Percentiles rank a stretch among this genome's conserved stretches.
These are phyloP conservation scores for Chelon labrosus DNA, from an alignment of 2,797 vertebrate species.

Conservation along the genomic window DNA sequence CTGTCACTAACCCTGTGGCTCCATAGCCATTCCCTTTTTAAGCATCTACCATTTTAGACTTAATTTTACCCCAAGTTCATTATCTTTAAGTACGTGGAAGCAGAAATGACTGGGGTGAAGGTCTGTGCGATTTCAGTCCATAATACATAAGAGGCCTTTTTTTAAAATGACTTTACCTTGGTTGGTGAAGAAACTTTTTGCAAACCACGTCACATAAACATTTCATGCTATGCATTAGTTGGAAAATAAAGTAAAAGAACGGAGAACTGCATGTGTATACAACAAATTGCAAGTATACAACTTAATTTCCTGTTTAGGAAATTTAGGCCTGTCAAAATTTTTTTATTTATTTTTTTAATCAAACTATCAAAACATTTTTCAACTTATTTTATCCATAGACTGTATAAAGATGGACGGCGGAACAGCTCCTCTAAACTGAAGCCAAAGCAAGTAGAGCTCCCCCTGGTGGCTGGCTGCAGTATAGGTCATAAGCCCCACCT, in stretches of 20 bases:
- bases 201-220: neutral
- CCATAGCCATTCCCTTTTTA: slow-evolving; percentile 31
- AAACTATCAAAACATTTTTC: too few relatives aligned
- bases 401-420: too few relatives aligned
- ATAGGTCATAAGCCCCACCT: too few relatives aligned
- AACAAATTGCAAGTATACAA: neutral
- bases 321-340: too few relatives aligned
- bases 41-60: slow-evolving; percentile 39
- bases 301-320: too few relatives aligned
- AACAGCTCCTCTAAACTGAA: too few relatives aligned
- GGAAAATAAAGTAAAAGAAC: neutral
- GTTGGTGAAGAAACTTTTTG: neutral
- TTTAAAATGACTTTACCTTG: neutral
- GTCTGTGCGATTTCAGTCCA: slow-evolving; percentile 25
- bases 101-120: slow-evolving; percentile 1
- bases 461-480: too few relatives aligned
- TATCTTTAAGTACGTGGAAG: slow-evolving; percentile 33
- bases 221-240: neutral
- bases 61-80: slow-evolving; percentile 39
- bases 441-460: too few relatives aligned
- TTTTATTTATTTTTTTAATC: too few relatives aligned
- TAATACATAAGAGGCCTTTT: slow-evolving; percentile 8
- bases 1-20: slow-evolving; percentile 56
- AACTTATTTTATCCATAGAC: too few relatives aligned
- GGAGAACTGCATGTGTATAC: too few relatives aligned